Evolutionary conservation across 1,140 invertebrate genomes (phyloP).

Genomic region (Argopecten irradians): DNA sequence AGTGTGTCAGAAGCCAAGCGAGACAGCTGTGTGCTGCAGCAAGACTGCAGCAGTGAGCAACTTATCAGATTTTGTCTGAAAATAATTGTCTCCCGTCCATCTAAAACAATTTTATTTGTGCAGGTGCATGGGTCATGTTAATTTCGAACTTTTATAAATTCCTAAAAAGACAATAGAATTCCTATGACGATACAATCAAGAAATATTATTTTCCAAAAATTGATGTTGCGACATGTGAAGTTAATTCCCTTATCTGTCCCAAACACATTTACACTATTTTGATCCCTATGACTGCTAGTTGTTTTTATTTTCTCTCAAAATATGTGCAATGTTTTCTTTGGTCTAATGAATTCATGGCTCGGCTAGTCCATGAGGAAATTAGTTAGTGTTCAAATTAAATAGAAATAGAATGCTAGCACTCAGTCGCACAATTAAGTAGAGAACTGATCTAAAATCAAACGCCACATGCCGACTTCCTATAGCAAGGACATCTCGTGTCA

Average conservation of each 20-base stretch:
- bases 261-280: not conserved
- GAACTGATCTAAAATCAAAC: not conserved
- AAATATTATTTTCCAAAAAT: not conserved
- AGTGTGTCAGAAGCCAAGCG: not conserved
- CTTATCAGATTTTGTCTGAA: not conserved
- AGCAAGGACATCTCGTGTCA: not conserved
- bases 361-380: not conserved
- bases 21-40: not conserved
- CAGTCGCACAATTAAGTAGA: not conserved
- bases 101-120: conserved; percentile 8
- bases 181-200: not conserved
- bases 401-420: conserved; percentile 16
- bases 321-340: conserved; percentile 10
- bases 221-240: not conserved
- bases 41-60: not conserved
- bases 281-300: not conserved
- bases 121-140: conserved; percentile 4
- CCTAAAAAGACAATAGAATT: conserved; percentile 2
- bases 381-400: conserved; percentile 19
- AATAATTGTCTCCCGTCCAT: not conserved
- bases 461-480: not conserved
- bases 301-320: conserved; percentile 18
- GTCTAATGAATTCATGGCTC: conserved; percentile 16
- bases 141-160: conserved; percentile 13
- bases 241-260: not conserved